Percentiles rank a stretch among this genome's conserved stretches.
Conservation (phyloP, 2,888 invertebrate genomes). For the Lingula anatina region DNA sequence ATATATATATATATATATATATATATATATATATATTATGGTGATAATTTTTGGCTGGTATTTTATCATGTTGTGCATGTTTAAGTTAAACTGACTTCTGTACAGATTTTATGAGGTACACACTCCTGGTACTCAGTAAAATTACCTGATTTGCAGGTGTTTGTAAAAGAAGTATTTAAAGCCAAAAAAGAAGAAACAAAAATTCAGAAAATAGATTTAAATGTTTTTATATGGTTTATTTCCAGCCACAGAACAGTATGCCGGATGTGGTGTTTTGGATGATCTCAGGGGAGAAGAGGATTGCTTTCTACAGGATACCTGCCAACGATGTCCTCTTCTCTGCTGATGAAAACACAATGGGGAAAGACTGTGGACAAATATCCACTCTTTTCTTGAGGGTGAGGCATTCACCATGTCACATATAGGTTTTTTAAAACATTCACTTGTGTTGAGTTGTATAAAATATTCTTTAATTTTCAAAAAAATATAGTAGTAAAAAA, state of each 20-base stretch:
- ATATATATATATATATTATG: too few relatives aligned
- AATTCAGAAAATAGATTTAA: too few relatives aligned
- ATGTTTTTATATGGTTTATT: too few relatives aligned
- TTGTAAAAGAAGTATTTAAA: background rate
- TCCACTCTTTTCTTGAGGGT: slow-evolving; percentile 50
- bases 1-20: too few relatives aligned
- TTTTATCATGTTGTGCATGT: too few relatives aligned
- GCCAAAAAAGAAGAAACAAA: background rate
- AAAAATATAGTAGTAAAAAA: too few relatives aligned
- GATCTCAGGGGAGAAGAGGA: slow-evolving; percentile 52
- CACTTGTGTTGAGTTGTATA: too few relatives aligned
- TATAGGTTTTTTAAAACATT: too few relatives aligned
- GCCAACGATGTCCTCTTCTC: slow-evolving; percentile 52
- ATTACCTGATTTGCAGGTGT: background rate
- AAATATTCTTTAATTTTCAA: too few relatives aligned
- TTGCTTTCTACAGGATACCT: slow-evolving; percentile 53
- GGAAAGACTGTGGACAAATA: slow-evolving; percentile 50
- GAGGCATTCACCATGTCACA: slow-evolving; percentile 48
- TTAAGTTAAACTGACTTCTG: too few relatives aligned
- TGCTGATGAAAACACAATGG: slow-evolving; percentile 39
- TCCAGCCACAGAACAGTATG: slow-evolving; percentile 55
- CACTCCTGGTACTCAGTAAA: background rate
- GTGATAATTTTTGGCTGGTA: too few relatives aligned
- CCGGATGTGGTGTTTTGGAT: slow-evolving; percentile 56
- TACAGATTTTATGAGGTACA: too few relatives aligned